These are phyloP conservation scores for Bucco capensis DNA, from an alignment of 2,113 vertebrate species.

Conservation along the genomic window DNA sequence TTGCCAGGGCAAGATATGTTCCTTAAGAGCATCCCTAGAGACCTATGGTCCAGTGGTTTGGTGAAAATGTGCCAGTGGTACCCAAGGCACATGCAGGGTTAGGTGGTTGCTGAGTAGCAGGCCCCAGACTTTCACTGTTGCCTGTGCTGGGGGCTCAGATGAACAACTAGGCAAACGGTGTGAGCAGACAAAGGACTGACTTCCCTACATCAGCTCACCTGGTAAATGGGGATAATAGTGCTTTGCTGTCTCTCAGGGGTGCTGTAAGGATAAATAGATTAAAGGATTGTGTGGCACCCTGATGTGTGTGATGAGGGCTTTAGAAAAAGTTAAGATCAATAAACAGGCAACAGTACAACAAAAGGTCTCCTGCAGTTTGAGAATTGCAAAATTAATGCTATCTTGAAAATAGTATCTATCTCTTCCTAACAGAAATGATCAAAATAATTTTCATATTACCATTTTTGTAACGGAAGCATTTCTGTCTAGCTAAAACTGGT, in stretches of 20 bases:
- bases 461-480: not conserved
- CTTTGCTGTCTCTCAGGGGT: not conserved
- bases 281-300: not conserved
- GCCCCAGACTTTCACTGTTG: not conserved
- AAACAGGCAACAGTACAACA: not conserved
- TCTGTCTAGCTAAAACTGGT: not conserved
- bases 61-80: not conserved
- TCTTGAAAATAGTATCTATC: not conserved
- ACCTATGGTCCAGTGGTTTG: not conserved
- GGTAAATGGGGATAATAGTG: not conserved
- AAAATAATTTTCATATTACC: not conserved
- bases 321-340: not conserved
- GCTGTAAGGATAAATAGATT: not conserved
- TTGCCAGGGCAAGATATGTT: not conserved
- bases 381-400: not conserved
- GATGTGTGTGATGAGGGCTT: not conserved
- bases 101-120: not conserved
- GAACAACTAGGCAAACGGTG: accelerated
- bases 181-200: accelerated
- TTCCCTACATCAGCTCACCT: not conserved
- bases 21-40: not conserved
- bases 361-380: not conserved
- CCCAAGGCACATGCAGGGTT: not conserved
- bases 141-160: accelerated
- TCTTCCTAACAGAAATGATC: not conserved